Percentiles rank a stretch among this genome's conserved stretches.
Conservation (phyloP, 2,888 invertebrate genomes). For the Heliconius cydno region DNA sequence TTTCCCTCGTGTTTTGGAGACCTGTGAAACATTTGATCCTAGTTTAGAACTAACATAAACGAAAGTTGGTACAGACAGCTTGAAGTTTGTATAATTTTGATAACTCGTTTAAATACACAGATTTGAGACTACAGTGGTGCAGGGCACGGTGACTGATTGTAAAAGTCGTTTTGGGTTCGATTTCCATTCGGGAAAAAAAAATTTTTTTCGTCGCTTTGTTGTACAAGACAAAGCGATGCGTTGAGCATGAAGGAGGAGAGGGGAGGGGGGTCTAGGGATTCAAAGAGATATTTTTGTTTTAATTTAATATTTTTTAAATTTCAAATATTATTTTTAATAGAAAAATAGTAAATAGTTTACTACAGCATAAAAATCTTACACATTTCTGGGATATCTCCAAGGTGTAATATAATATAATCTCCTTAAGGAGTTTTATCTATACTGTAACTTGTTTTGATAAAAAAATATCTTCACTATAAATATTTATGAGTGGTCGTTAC, state of each 20-base stretch:
- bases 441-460: conserved; percentile 5
- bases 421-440: conserved; percentile 9
- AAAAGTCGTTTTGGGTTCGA: background rate
- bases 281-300: no score
- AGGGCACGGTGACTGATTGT: background rate
- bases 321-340: background rate
- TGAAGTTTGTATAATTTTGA: background rate
- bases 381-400: background rate
- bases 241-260: no score
- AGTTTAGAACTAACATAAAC: background rate
- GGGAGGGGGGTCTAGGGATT: no score
- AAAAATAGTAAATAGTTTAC: background rate
- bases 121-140: background rate
- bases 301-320: no score
- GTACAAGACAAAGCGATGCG: no score
- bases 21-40: background rate
- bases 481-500: conserved; percentile 26
- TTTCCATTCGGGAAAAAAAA: background rate
- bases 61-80: conserved; percentile 1
- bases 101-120: background rate
- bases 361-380: background rate
- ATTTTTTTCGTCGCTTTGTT: no score
- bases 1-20: background rate
- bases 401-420: background rate
- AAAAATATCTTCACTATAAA: conserved; percentile 17